Conservation (phyloP, 2,888 invertebrate species). For the Mesochorus sp. region DNA sequence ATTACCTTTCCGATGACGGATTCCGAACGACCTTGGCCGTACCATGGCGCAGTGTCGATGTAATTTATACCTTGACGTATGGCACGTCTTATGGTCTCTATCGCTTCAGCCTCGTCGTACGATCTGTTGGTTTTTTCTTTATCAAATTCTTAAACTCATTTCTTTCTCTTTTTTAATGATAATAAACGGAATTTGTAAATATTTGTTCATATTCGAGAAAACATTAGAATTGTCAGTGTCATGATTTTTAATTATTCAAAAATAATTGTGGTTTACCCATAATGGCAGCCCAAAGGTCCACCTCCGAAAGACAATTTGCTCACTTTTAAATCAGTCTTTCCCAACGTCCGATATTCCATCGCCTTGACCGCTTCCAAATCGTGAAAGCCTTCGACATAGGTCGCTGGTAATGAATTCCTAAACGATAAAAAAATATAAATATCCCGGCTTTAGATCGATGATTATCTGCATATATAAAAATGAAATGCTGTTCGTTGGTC, state of each 20-base stretch:
- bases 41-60: constrained; percentile 96
- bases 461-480: not conserved
- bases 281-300: constrained; percentile 88
- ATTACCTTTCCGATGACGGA: constrained; percentile 89
- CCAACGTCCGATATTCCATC: constrained; percentile 90
- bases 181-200: not conserved
- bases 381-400: constrained; percentile 87
- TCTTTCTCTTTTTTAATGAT: not conserved
- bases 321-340: constrained; percentile 88
- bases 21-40: constrained; percentile 95
- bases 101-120: constrained; percentile 86
- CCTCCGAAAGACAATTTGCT: constrained; percentile 90
- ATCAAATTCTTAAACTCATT: not conserved
- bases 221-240: not conserved
- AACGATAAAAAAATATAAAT: not conserved
- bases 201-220: not conserved
- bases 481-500: too few species aligned
- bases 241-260: not conserved
- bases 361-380: constrained; percentile 84
- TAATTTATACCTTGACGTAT: constrained; percentile 93
- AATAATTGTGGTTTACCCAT: constrained; percentile 85
- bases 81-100: constrained; percentile 87
- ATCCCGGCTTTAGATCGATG: not conserved
- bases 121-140: constrained; percentile 81
- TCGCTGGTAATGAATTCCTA: constrained; percentile 82